phyloP scores from a whole-genome alignment of 2,888 invertebrate genomes.

The Hydraecia micacea region DNA sequence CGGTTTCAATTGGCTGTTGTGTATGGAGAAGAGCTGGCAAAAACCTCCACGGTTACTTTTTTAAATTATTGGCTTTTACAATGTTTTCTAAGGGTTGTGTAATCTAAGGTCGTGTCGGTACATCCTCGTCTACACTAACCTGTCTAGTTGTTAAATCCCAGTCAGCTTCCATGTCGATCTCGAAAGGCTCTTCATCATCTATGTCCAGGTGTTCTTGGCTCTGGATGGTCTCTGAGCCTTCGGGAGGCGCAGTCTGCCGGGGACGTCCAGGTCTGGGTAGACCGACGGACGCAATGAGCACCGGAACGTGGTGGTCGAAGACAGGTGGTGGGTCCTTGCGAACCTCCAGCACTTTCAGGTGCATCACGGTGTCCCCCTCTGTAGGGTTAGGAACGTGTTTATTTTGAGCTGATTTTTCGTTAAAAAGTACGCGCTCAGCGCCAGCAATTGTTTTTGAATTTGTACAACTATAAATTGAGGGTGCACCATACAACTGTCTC shows the following conservation, averaged over 20 bases:
- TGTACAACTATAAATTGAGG: neutral
- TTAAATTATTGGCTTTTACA: neutral
- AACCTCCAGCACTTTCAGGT: conserved; percentile 96
- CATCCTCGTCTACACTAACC: conserved; percentile 84
- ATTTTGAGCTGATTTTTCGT: neutral
- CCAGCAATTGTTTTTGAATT: neutral
- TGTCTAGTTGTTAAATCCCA: conserved; percentile 99
- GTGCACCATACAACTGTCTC: neutral
- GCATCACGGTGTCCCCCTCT: conserved; percentile 97
- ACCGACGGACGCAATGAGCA: conserved; percentile 91
- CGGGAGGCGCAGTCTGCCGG: conserved; percentile 68
- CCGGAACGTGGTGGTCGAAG: conserved; percentile 97
- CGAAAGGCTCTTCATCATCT: conserved; percentile 90
- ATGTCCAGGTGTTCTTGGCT: conserved; percentile 87
- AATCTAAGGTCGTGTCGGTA: neutral
- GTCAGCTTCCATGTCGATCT: conserved; percentile 90
- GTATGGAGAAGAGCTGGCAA: neutral
- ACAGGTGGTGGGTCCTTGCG: conserved; percentile 95
- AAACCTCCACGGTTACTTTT: neutral
- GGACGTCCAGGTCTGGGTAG: conserved; percentile 84
- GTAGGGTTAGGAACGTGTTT: conserved; percentile 50
- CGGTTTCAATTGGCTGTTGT: neutral
- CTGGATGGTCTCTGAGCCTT: conserved; percentile 71
- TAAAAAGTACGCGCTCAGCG: neutral
- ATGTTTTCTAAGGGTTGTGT: no score